A percentile compares a stretch with the other conserved stretches of the same genome.
Conservation (phyloP, 2,113 vertebrate species). For the Protomyctophum bolini region DNA sequence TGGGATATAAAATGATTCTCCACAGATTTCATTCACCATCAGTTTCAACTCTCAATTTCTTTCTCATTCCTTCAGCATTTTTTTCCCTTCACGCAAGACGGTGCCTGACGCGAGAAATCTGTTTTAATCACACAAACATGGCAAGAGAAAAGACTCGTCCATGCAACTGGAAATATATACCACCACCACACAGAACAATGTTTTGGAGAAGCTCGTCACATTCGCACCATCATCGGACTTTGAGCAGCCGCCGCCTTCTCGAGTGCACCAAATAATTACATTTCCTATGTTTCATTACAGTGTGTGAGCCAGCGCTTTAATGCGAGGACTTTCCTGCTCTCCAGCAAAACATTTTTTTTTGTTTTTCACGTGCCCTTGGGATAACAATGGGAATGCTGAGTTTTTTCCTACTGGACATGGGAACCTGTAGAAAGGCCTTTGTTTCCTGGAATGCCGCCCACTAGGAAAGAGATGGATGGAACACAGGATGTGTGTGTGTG, state of each 20-base stretch:
- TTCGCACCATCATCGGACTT: conserved; percentile 14
- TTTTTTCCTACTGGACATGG: conserved; percentile 64
- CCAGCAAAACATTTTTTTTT: conserved; percentile 59
- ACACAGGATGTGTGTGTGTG: conserved; percentile 53
- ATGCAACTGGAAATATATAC: no score
- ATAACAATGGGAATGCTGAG: conserved; percentile 65
- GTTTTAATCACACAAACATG: no score
- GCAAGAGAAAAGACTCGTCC: no score
- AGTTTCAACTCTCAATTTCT: no score
- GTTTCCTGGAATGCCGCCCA: conserved; percentile 73
- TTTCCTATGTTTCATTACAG: conserved; percentile 57
- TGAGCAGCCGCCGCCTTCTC: conserved; percentile 22
- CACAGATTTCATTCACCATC: no score
- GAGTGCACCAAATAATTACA: conserved; percentile 30
- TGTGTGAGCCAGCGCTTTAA: conserved; percentile 35
- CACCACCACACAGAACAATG: no score
- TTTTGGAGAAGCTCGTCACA: neutral
- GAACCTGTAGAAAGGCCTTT: conserved; percentile 58
- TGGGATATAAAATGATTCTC: no score
- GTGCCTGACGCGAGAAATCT: no score
- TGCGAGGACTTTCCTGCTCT: conserved; percentile 54
- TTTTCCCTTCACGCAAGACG: no score
- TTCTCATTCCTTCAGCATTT: no score
- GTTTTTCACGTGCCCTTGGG: conserved; percentile 31
- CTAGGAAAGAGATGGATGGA: conserved; percentile 63